Evolutionary conservation across 2,888 invertebrate species (phyloP).

Genomic region (Thymelicus lineola): DNA sequence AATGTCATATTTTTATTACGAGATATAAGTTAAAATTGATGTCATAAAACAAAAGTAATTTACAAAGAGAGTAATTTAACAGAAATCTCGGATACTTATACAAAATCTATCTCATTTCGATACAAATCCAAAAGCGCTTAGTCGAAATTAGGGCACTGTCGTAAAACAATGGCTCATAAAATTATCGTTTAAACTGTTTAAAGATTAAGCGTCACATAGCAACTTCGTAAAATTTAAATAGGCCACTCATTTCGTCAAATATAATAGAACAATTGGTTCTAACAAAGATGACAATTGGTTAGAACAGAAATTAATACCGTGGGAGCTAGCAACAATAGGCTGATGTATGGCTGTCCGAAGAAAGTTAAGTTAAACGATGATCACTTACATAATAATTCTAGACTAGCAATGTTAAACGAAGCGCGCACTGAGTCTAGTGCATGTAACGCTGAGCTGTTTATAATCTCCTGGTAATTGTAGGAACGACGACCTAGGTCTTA

Average conservation of each 20-base stretch:
- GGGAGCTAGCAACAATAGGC: slow-evolving; percentile 47
- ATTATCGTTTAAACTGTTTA: slow-evolving; percentile 19
- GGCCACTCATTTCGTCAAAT: slow-evolving; percentile 47
- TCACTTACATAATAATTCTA: slow-evolving; percentile 2
- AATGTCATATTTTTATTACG: too few relatives aligned
- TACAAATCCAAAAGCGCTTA: slow-evolving; percentile 21
- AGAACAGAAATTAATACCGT: slow-evolving; percentile 46
- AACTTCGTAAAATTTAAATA: slow-evolving; percentile 47
- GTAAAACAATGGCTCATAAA: slow-evolving; percentile 45
- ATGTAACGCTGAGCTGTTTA: slow-evolving; percentile 56
- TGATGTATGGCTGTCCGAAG: slow-evolving; percentile 44
- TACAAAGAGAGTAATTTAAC: background rate
- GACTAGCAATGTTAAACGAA: slow-evolving; percentile 19
- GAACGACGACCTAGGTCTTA: slow-evolving; percentile 64
- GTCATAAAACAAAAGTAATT: background rate
- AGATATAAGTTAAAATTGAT: too few relatives aligned
- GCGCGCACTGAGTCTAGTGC: slow-evolving; percentile 61
- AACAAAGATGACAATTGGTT: slow-evolving; percentile 48
- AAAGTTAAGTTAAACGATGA: slow-evolving; percentile 40
- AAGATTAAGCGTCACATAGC: slow-evolving; percentile 38
- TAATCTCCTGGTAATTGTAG: slow-evolving; percentile 77
- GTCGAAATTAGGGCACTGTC: slow-evolving; percentile 46
- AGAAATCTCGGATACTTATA: slow-evolving; percentile 3
- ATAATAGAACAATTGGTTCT: slow-evolving; percentile 44
- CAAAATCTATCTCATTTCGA: slow-evolving; percentile 17